A percentile compares a stretch with the other conserved stretches of the same genome.
phyloP scores from a whole-genome alignment of 2,113 vertebrate species.

The Pteropus alecto region DNA sequence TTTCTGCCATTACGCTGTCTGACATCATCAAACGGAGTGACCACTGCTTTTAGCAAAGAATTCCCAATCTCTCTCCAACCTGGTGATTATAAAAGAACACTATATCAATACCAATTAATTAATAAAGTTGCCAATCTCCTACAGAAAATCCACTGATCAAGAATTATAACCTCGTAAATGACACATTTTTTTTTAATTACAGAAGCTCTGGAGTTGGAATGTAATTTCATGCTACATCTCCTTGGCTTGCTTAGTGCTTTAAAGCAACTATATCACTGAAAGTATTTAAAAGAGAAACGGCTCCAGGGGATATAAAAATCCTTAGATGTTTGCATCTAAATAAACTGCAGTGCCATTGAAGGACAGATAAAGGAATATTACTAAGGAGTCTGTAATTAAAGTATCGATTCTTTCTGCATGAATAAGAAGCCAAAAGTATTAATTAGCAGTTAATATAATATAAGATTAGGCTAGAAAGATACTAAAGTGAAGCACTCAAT shows the following conservation, averaged over 20 bases:
- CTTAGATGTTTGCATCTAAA: conserved; percentile 81
- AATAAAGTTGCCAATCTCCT: conserved; percentile 71
- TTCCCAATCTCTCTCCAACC: not conserved
- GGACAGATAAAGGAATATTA: conserved; percentile 80
- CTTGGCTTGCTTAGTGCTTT: conserved; percentile 79
- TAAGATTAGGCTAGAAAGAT: conserved; percentile 74
- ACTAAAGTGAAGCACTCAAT: conserved; percentile 67
- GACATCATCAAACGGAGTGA: not conserved
- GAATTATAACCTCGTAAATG: conserved; percentile 71
- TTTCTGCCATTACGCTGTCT: not conserved
- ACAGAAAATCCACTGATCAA: conserved; percentile 75
- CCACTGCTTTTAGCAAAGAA: conserved; percentile 6
- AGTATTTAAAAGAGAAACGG: conserved; percentile 82
- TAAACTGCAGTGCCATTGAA: conserved; percentile 80
- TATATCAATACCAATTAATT: conserved; percentile 70
- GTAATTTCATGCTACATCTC: conserved; percentile 83
- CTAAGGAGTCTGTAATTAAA: conserved; percentile 84
- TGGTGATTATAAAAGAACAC: conserved; percentile 26
- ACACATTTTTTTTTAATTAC: conserved; percentile 81
- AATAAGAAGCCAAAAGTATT: conserved; percentile 74
- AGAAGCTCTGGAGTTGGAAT: conserved; percentile 79
- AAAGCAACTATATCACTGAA: conserved; percentile 79
- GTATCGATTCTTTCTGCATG: conserved; percentile 79
- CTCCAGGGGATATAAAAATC: conserved; percentile 78
- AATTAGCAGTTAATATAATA: conserved; percentile 82